Base-by-base conservation (phyloP, 1,140 invertebrate genomes). In the Brachionus rotundiformis region DNA sequence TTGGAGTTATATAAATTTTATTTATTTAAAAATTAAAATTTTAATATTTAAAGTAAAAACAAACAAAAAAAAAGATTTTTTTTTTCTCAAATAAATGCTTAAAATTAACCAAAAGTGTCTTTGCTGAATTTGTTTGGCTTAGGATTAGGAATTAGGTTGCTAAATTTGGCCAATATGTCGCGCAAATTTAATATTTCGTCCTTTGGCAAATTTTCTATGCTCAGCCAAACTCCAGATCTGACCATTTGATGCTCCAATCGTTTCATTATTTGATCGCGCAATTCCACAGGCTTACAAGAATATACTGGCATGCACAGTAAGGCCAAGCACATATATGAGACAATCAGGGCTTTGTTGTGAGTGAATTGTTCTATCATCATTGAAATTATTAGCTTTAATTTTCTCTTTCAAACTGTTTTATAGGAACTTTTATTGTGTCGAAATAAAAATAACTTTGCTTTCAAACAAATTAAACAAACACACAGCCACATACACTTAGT, bases 391-490 rank as follows among this genome's bases (percentile, higher is more conserved):
- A 54, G 47, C 47, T 54, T 1, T 19, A 19, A 19, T 3, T 8
- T 54, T 19, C 19, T 4, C 16, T 16, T 54, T 54, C 19, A 19
- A 54, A 25, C 23, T 23, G 47, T 54, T 54, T 54, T 54, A 54
- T 54, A 54, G 47, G 47, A 25, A 54, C 19, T 54, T 68, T 68
- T 31, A 39, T 33, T 68, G 63, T 68, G 63, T 68, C 33, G 29
- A 68, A 36, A 68, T 68, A 68, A 68, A 68, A 68, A 68, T 68
- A 19, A 68, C 3, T 68, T 68, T 68, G 27, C 31, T 68, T 33
- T 68, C 33, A 68, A 68, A 68, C n/a, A 19, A 68, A 68, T 68
- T 68, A 36, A 68, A 68, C 16, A 33, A 61, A 36, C 63, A 68
- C 16, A 16, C 63, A 13, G 33, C 63, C 0, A 68, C 13, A 41